These are phyloP conservation scores for Mormyrops attenuatus DNA, from an alignment of 2,797 vertebrate species.

Conservation along the genomic window DNA sequence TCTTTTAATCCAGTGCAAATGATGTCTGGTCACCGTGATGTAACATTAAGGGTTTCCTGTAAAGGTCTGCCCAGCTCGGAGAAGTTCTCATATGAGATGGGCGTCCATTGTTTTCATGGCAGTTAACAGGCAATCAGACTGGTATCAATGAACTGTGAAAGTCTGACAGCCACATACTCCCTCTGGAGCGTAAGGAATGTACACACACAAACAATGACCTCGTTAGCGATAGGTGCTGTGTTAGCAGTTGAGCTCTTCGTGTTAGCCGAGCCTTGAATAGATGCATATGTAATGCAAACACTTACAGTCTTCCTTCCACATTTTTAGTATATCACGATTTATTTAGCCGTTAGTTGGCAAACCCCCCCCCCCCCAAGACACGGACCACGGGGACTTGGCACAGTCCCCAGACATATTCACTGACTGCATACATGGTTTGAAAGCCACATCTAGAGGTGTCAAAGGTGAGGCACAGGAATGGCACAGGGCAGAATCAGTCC, in stretches of 20 bases:
- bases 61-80: neutral
- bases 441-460: neutral
- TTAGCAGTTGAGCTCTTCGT: neutral
- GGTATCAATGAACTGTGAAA: neutral
- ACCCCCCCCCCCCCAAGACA: neutral
- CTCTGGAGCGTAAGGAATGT: neutral
- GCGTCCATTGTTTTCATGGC: neutral
- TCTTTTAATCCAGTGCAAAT: neutral
- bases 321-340: neutral
- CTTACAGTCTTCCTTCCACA: neutral
- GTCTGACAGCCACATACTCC: neutral
- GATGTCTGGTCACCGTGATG: neutral
- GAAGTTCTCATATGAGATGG: neutral
- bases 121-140: neutral
- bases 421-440: neutral
- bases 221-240: neutral
- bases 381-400: neutral
- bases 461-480: neutral
- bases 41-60: neutral
- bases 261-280: neutral
- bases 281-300: neutral
- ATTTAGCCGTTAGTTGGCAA: neutral
- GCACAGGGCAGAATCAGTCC: neutral
- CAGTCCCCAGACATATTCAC: neutral
- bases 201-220: neutral